Evolutionary conservation across 2,888 invertebrate genomes (phyloP).

Genomic region (Baccha elongata): DNA sequence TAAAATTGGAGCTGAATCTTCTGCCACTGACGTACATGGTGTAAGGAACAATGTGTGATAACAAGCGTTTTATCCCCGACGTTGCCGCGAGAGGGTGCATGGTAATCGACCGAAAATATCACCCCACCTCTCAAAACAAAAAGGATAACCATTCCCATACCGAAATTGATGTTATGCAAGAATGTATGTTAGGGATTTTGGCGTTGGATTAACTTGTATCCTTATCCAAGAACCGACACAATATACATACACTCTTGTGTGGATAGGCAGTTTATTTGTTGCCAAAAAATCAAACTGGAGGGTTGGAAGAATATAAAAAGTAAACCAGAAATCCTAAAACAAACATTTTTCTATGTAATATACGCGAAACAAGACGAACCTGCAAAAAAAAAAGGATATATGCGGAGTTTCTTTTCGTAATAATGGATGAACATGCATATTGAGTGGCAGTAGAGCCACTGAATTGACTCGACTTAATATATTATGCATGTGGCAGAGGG

Average conservation of each 20-base stretch:
- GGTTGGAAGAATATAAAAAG: conserved; percentile 31
- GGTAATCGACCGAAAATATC: conserved; percentile 67
- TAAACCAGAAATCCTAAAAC: conserved; percentile 58
- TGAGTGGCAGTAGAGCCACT: conserved; percentile 62
- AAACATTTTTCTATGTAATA: conserved; percentile 66
- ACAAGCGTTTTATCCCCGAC: conserved; percentile 56
- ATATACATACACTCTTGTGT: conserved; percentile 49
- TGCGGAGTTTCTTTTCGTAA: conserved; percentile 59
- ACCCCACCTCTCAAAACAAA: conserved; percentile 7
- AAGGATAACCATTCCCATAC: conserved; percentile 35
- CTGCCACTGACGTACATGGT: conserved; percentile 52
- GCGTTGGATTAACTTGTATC: conserved; percentile 70
- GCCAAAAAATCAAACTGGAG: conserved; percentile 30
- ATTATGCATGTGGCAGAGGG: conserved; percentile 68
- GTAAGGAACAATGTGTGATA: conserved; percentile 68
- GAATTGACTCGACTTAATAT: conserved; percentile 71
- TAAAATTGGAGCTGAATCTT: conserved; percentile 31
- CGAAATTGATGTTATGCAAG: conserved; percentile 36
- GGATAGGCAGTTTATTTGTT: conserved; percentile 58
- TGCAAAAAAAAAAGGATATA: conserved; percentile 56
- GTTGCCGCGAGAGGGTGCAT: conserved; percentile 16
- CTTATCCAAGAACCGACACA: conserved; percentile 60
- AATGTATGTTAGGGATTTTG: conserved; percentile 58
- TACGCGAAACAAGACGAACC: conserved; percentile 19
- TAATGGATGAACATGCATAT: conserved; percentile 69